A percentile compares a stretch with the other conserved stretches of the same genome.
Evolutionary conservation across 2,888 invertebrate genomes (phyloP).

Genomic region (Standfussiana lucernea): DNA sequence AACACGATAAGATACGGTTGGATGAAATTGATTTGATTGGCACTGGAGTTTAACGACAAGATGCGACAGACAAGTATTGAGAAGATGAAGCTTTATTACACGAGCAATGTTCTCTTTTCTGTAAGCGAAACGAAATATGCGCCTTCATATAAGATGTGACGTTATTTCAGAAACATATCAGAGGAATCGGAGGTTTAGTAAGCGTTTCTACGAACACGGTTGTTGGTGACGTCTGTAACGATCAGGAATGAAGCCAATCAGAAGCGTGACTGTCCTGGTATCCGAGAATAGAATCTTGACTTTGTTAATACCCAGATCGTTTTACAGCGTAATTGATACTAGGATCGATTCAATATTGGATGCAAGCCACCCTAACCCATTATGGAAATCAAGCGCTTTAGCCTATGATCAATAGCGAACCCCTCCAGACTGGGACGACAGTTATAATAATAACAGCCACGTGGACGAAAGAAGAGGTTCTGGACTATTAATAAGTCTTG

Average conservation of each 20-base stretch:
- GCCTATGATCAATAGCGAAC: constrained; percentile 37
- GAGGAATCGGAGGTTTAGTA: not conserved
- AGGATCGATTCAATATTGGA: constrained; percentile 15
- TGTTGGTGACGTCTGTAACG: not conserved
- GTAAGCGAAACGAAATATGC: constrained; percentile 24
- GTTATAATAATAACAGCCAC: constrained; percentile 3
- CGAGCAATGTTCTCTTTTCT: constrained; percentile 13
- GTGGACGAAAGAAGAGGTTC: not conserved
- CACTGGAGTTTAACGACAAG: constrained; percentile 54
- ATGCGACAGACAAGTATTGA: constrained; percentile 49
- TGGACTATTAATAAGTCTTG: constrained; percentile 2
- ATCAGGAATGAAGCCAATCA: not conserved
- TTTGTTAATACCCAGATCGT: constrained; percentile 39
- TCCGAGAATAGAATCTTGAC: constrained; percentile 15
- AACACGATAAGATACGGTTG: constrained; percentile 44
- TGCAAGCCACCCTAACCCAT: constrained; percentile 19
- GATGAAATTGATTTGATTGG: constrained; percentile 52
- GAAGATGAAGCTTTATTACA: constrained; percentile 22
- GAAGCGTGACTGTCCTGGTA: not conserved
- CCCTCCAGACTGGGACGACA: not conserved
- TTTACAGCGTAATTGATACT: constrained; percentile 47
- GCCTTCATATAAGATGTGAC: constrained; percentile 2
- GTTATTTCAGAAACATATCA: constrained; percentile 1
- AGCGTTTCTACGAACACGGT: not conserved
- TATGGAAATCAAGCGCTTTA: constrained; percentile 41